Evolutionary conservation across 2,113 vertebrate species (phyloP), one percentile per base, ranked within the genome.

Genomic region (Cinclus cinclus): DNA sequence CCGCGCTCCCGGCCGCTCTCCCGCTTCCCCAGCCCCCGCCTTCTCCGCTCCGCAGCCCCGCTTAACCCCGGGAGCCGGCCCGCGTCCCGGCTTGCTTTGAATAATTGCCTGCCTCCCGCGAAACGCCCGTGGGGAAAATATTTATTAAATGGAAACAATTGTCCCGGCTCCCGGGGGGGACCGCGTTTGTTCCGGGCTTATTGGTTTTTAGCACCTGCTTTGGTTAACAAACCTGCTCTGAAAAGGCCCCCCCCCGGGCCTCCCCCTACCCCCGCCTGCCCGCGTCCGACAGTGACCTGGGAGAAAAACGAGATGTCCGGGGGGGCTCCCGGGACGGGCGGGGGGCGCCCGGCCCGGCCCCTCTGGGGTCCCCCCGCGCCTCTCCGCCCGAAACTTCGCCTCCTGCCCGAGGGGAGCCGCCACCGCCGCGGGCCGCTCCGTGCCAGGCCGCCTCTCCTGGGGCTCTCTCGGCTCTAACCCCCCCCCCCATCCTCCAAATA

Each of bases 91-190:
- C 97, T 98, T 94, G 94, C 95, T 98, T 98, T 98, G 98, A 98
- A 98, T 98, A 98, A 98, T 98, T 98, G 98, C 98, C 98, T 98
- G 97, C 97, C 97, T 97, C 91, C 94, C 97, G 97, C 97, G 93
- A 97, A 98, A 97, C 96, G 97, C 97, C 98, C 98, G 97, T 97
- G 96, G 97, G 98, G 98, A 83, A 97, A 98, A 98, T 98, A 98
- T 98, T 98, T 98, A 98, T 98, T 98, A 98, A 98, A 98, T 97
- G 98, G 97, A 98, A 98, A 98, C 98, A 98, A 98, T 98, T 98
- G 98, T 98, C 96, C 97, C 94, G 55, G 69, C 62, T 91, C 97
- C 98, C 97, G 62, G 53, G 91, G 97, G 97, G 97, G 95, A 67
- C 90, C 53, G 92, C 93, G 71, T 95, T 95, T 94, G 97, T 97